These are phyloP conservation scores for Helogale parvula DNA, from an alignment of 2,113 vertebrate species.

Conservation along the genomic window DNA sequence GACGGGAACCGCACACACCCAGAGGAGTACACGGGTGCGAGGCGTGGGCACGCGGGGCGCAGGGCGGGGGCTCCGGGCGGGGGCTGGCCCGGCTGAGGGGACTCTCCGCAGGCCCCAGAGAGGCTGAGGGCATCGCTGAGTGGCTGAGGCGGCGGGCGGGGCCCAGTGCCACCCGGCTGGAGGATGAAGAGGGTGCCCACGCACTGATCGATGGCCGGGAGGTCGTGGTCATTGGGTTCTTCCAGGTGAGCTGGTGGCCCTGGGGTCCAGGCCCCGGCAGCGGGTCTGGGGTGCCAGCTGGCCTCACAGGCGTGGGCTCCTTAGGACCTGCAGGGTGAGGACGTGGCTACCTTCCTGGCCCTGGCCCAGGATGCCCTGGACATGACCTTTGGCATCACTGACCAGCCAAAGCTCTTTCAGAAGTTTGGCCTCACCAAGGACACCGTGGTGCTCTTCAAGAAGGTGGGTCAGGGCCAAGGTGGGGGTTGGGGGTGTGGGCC, in stretches of 20 bases:
- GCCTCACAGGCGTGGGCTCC: neutral
- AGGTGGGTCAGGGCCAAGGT: constrained; percentile 82
- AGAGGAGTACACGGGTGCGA: constrained; percentile 85
- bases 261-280: neutral
- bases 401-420: constrained; percentile 86
- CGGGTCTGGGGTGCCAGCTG: fast-evolving
- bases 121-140: constrained; percentile 83
- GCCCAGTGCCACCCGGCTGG: constrained; percentile 81
- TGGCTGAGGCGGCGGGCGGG: constrained; percentile 90
- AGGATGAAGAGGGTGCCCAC: constrained; percentile 60
- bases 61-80: fast-evolving
- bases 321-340: constrained; percentile 87
- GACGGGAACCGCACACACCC: constrained; percentile 89
- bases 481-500: neutral
- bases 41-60: fast-evolving
- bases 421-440: constrained; percentile 85
- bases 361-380: constrained; percentile 84
- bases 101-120: constrained; percentile 84
- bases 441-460: constrained; percentile 92
- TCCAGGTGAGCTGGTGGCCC: constrained; percentile 84
- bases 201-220: constrained; percentile 83
- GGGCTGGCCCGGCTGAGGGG: neutral
- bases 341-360: constrained; percentile 83
- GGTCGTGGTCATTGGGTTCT: constrained; percentile 91
- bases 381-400: constrained; percentile 87